phyloP scores from a whole-genome alignment of 2,888 invertebrate genomes.

The Hymenopus coronatus region DNA sequence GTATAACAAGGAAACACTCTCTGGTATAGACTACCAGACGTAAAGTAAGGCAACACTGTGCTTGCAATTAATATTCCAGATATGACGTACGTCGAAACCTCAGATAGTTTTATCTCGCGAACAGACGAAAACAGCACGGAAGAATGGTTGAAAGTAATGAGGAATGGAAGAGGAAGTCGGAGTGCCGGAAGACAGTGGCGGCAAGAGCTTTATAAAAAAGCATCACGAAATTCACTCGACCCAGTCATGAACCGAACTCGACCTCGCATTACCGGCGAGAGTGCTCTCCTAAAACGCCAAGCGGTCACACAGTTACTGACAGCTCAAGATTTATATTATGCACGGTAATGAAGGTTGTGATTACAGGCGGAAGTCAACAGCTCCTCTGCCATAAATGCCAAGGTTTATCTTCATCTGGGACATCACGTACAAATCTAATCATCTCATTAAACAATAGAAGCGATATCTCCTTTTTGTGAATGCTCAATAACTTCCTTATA shows the following conservation, averaged over 20 bases:
- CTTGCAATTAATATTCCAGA: too few relatives aligned
- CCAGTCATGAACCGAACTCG: neutral
- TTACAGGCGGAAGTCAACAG: neutral
- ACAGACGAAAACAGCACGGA: too few relatives aligned
- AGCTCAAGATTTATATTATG: neutral
- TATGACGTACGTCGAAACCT: too few relatives aligned
- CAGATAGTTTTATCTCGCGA: too few relatives aligned
- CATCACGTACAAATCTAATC: neutral
- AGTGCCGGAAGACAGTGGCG: too few relatives aligned
- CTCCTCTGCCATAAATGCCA: neutral
- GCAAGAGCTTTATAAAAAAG: neutral
- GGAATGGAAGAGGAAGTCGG: too few relatives aligned
- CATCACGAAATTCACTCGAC: neutral
- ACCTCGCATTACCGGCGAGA: too few relatives aligned
- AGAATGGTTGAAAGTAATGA: too few relatives aligned
- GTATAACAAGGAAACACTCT: too few relatives aligned
- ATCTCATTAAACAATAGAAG: neutral
- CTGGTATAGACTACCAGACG: too few relatives aligned
- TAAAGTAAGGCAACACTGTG: too few relatives aligned
- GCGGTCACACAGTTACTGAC: too few relatives aligned
- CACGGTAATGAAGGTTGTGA: neutral
- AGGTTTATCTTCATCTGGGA: neutral
- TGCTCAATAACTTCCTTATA: neutral
- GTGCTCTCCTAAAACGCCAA: neutral
- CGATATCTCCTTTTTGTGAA: neutral